phyloP scores from a whole-genome alignment of 2,113 vertebrate genomes.

The Callithrix jacchus region DNA sequence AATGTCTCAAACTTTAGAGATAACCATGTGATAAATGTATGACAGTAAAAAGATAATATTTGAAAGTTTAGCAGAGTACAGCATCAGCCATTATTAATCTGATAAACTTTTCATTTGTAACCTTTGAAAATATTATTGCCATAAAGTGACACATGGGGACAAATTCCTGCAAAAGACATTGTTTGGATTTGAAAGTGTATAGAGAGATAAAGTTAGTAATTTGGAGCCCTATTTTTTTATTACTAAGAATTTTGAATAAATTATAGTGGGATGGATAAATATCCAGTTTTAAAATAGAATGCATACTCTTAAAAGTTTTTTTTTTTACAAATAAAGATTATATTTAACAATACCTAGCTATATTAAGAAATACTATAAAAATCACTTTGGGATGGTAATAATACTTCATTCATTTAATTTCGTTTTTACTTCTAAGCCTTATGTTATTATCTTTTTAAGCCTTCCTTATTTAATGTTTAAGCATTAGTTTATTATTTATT shows the following conservation, averaged over 20 bases:
- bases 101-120: constrained; percentile 18
- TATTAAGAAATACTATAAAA: neutral
- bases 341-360: neutral
- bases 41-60: neutral
- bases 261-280: neutral
- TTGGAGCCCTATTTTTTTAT: neutral
- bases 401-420: neutral
- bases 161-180: neutral
- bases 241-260: neutral
- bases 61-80: neutral
- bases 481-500: neutral
- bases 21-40: neutral
- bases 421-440: neutral
- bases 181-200: neutral
- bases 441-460: neutral
- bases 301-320: neutral
- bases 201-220: neutral
- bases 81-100: constrained; percentile 8
- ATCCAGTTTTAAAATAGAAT: neutral
- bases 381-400: neutral
- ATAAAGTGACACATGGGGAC: neutral
- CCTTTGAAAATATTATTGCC: neutral
- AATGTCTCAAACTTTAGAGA: neutral
- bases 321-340: neutral
- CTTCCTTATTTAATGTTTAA: neutral